Percentiles rank a stretch among this genome's conserved stretches.
These are phyloP conservation scores for Perca flavescens DNA, from an alignment of 2,113 vertebrate species.

Conservation along the genomic window DNA sequence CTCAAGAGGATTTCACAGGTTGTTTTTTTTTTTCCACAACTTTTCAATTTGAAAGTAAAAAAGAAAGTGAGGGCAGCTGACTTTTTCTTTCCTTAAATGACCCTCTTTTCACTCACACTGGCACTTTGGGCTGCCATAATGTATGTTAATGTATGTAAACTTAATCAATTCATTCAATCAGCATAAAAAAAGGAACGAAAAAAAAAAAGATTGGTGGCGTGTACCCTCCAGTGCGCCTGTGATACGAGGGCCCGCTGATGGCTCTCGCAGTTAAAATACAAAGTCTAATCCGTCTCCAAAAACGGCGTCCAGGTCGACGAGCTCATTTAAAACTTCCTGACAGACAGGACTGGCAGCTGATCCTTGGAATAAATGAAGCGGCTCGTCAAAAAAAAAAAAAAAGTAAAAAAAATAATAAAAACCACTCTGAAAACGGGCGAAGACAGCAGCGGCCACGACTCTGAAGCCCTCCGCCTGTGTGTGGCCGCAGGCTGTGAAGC, in stretches of 20 bases:
- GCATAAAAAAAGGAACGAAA: conserved; percentile 11
- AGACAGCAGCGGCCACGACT: conserved; percentile 40
- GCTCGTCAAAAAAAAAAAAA: conserved; percentile 50
- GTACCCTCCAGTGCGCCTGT: conserved; percentile 44
- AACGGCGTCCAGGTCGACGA: conserved; percentile 61
- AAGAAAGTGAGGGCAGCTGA: neutral
- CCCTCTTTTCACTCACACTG: conserved; percentile 2
- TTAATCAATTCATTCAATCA: conserved; percentile 54
- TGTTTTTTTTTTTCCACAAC: neutral
- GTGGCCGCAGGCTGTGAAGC: conserved; percentile 51
- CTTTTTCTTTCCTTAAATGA: conserved; percentile 40
- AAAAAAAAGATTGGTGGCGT: conserved; percentile 33
- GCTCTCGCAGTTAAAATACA: conserved; percentile 50
- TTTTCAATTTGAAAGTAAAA: conserved; percentile 45
- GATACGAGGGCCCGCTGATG: conserved; percentile 45
- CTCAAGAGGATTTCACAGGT: neutral
- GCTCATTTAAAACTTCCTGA: conserved; percentile 76
- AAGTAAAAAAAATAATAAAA: neutral
- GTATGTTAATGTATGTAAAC: conserved; percentile 68
- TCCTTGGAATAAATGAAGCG: conserved; percentile 71
- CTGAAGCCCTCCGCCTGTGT: neutral
- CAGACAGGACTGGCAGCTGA: conserved; percentile 74
- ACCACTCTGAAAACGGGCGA: conserved; percentile 25
- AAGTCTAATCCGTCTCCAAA: conserved; percentile 61
- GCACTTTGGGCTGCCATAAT: conserved; percentile 24